Base-by-base conservation (phyloP, 30 jellyfish, hydroid and myxozoan genomes). In the Chrysaora quinquecirrha region DNA sequence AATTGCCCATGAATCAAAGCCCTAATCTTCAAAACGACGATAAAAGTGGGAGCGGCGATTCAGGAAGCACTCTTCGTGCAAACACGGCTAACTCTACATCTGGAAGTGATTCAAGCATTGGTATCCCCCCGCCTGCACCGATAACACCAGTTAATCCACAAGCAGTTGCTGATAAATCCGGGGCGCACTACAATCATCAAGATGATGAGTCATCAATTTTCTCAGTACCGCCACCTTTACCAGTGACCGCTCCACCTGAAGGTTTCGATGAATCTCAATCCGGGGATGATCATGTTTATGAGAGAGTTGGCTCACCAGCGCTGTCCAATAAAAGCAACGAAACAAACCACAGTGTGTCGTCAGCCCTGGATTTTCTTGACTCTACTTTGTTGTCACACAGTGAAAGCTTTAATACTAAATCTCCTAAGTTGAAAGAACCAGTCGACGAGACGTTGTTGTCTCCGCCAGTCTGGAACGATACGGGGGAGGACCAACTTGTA, bases 321-420 rank as follows among this genome's bases (percentile, higher is more conserved):
- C 70, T 68, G 19, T 74, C 89, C 30, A 76, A 25, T 1, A 48
- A 75, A 31, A 85, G 96, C 74, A 75, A 71, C 60, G 33, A 16
- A 12, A 3, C 82, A 70, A 70, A 46, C 7, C 70, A 83, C 28
- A 85, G 96, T 38, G 61, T 85, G 24, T 67, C 87, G 16, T 85
- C 96, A 1, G 96, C 96, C 20, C 68, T 85, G 80, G 69, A 85
- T 19, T 75, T 74, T 34, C 73, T 85, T 1, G 96, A 74, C 50
- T 74, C 96, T 3, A 71, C 96, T 47, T 82, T 85, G 28, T 46
- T 71, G 30, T 18, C 96, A 14, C 96, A 85, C 48, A 52, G 85
- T 0, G 92, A 82, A 46, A 56, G 80, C 20, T 14, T 27, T 23
- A n/a, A 18, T 33, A 19, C 19, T 1, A 82, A 70, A 0, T n/a